Conservation (phyloP, 2,797 vertebrate species). For the Phylloscopus collybita region DNA sequence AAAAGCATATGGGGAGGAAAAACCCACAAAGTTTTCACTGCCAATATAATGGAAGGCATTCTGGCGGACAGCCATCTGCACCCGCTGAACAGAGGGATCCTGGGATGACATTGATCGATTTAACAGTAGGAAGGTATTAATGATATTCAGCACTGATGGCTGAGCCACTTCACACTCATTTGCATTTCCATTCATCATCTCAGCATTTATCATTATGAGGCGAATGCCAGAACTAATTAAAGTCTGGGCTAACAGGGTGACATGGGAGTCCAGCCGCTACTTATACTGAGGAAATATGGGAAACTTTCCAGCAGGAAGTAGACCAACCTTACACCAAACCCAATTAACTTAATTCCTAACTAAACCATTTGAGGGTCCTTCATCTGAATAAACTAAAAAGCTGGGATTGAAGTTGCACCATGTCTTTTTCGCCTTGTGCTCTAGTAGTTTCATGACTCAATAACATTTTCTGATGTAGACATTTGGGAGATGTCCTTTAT, state of each 20-base stretch:
- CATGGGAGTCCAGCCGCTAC: constrained; percentile 78
- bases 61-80: constrained; percentile 82
- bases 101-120: constrained; percentile 95
- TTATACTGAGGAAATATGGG: constrained; percentile 78
- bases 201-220: constrained; percentile 93
- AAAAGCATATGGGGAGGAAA: constrained; percentile 80
- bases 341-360: constrained; percentile 92
- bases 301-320: constrained; percentile 88
- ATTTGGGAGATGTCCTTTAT: neutral
- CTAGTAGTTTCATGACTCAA: neutral
- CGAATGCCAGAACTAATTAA: constrained; percentile 99
- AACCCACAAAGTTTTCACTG: constrained; percentile 71
- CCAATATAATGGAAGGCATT: constrained; percentile 74
- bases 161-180: constrained; percentile 92
- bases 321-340: constrained; percentile 87
- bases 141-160: constrained; percentile 91
- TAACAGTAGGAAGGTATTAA: constrained; percentile 95
- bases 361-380: constrained; percentile 87
- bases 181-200: constrained; percentile 98
- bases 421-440: neutral
- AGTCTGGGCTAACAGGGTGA: constrained; percentile 91
- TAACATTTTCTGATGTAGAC: neutral
- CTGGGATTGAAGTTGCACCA: constrained; percentile 10
- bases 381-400: constrained; percentile 82
- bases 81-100: constrained; percentile 80